Conservation (phyloP, 2,113 vertebrate genomes). For the Actinemys pallida region DNA sequence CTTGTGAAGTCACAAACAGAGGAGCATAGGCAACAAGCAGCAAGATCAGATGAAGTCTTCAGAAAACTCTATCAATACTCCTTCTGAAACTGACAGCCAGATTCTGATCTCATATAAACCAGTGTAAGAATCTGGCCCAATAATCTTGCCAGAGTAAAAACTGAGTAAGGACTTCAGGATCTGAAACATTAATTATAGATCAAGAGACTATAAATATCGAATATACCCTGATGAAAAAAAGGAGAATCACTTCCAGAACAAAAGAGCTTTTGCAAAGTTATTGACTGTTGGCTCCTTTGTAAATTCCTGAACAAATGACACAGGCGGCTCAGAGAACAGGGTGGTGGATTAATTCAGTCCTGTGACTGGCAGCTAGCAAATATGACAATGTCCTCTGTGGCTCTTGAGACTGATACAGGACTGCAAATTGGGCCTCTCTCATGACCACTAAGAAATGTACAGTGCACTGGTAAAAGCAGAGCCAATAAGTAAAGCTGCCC, state of each 20-base stretch:
- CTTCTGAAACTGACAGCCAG: not conserved
- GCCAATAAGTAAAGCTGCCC: conserved; percentile 16
- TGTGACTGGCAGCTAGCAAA: conserved; percentile 29
- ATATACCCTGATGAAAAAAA: not conserved
- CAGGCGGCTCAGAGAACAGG: not conserved
- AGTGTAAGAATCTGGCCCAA: not conserved
- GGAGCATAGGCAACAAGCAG: fast-evolving
- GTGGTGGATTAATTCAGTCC: conserved; percentile 9
- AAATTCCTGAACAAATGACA: not conserved
- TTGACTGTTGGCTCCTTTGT: not conserved
- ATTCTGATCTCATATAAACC: not conserved
- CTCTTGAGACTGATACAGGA: not conserved
- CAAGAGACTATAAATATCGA: not conserved
- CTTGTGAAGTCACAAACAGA: not conserved
- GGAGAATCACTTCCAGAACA: too few species aligned
- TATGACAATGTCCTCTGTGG: not conserved
- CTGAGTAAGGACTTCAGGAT: not conserved
- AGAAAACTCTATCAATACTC: not conserved
- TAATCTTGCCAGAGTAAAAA: conserved; percentile 7
- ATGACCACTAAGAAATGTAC: not conserved
- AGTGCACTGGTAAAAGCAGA: not conserved
- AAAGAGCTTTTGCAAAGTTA: not conserved
- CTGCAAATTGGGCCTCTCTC: not conserved
- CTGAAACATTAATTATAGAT: not conserved
- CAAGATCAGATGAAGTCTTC: not conserved